Base-by-base conservation (phyloP, 2,113 vertebrate species). In the Nerophis lumbriciformis region DNA sequence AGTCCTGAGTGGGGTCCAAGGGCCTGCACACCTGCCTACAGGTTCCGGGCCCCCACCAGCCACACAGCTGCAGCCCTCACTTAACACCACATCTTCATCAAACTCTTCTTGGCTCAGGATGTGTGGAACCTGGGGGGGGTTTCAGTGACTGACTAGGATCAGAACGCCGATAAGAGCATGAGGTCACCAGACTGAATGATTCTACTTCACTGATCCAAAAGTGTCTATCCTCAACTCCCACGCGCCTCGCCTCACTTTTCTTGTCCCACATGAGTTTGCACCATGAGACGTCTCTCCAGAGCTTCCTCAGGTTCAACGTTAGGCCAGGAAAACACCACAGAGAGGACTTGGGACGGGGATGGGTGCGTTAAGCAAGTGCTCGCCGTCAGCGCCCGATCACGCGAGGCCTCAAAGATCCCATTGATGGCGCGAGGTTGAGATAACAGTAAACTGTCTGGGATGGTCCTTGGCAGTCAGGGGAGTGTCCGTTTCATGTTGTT, bases 1-100 rank as follows among this genome's bases (percentile, higher is more conserved):
- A 69, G 44, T 37, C 62, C 87, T 72, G 85, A 38, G 82, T 87
- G 85, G 81, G 80, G 83, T 39, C 38, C 38, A 39, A 39, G 38
- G 7, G 48, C 68, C 57, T 48, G 68, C 81, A 80, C 82, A 86
- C 75, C 83, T 87, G 82, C 79, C 63, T 66, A 67, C 48, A 38
- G 38, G 60, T 72, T 59, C 55, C 47, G 13, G 65, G 36, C 60
- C 65, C 60, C 63, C 59, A 61, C 69, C 69, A 71, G 69, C 65
- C 58, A 63, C 85, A 81, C 90, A 93, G 90, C 88, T 94, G 91
- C 85, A 91, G 65, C 80, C 85, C 81, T 85, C 88, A 89, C 76
- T 83, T 90, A 83, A 89, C 88, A 83, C 88, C 80, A 55, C 79
- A 85, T 89, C 67, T 69, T 72, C 55, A 35, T 47, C 35, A 11